phyloP scores from a whole-genome alignment of 1,140 invertebrate genomes.

The fruit fly (Drosophila melanogaster) region Release_6_plus_ISO1_MT NT_033777.3:28452001-28452500 shows the following conservation, averaged over 20 bases:
- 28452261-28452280: slow-evolving; percentile 51
- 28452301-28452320: slow-evolving; percentile 72
- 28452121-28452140: slow-evolving; percentile 83
- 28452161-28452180: slow-evolving; percentile 69
- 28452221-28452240: slow-evolving; percentile 75
- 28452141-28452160: slow-evolving; percentile 83
- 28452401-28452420: slow-evolving; percentile 71
- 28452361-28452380: slow-evolving; percentile 41
- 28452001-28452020: slow-evolving; percentile 31
- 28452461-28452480: too few species aligned
- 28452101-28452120: slow-evolving; percentile 82
- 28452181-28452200: slow-evolving; percentile 81
- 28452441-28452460: slow-evolving; percentile 16
- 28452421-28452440: slow-evolving; percentile 79
- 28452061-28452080: neutral
- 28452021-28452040: neutral
- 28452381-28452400: neutral
- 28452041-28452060: slow-evolving; percentile 6
- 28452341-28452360: neutral
- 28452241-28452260: slow-evolving; percentile 64
- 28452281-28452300: slow-evolving; percentile 78
- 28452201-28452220: slow-evolving; percentile 83
- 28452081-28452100: slow-evolving; percentile 60
- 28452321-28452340: too few species aligned
- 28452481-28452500: neutral